These are phyloP conservation scores for Microcebus ravelobensis DNA, from an alignment of 2,113 vertebrate species.

Conservation along the genomic window DNA sequence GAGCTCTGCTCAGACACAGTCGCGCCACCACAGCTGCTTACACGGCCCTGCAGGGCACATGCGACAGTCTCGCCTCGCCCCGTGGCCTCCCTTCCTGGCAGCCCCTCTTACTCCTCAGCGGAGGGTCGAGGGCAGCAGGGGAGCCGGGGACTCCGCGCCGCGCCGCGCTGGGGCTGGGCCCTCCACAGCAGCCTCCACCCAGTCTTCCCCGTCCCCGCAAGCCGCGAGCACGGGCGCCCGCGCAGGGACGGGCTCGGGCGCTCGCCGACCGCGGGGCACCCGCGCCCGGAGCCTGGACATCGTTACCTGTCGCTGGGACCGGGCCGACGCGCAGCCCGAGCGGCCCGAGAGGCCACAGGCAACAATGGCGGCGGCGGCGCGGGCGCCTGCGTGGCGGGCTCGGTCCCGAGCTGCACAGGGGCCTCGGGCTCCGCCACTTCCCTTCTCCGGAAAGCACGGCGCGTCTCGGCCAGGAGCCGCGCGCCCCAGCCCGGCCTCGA, in stretches of 20 bases:
- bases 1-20: background rate
- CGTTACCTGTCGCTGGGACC: conserved; percentile 64
- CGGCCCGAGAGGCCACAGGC: conserved; percentile 44
- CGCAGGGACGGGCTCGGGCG: too few species aligned
- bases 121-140: background rate
- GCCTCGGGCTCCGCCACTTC: background rate
- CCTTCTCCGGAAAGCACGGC: background rate
- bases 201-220: background rate
- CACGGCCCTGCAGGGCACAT: background rate
- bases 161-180: background rate
- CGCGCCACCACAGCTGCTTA: background rate
- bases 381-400: conserved; percentile 60
- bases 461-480: background rate
- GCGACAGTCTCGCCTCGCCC: background rate
- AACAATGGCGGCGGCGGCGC: conserved; percentile 73
- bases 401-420: background rate
- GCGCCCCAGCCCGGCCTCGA: background rate
- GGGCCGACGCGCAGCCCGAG: background rate
- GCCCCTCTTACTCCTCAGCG: background rate
- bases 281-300: background rate
- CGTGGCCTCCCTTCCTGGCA: background rate
- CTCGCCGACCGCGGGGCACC: background rate
- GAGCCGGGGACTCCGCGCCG: background rate
- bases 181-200: background rate
- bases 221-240: background rate